These are phyloP conservation scores for Marmota flaviventris DNA, from an alignment of 2,113 vertebrate genomes.

Conservation along the genomic window DNA sequence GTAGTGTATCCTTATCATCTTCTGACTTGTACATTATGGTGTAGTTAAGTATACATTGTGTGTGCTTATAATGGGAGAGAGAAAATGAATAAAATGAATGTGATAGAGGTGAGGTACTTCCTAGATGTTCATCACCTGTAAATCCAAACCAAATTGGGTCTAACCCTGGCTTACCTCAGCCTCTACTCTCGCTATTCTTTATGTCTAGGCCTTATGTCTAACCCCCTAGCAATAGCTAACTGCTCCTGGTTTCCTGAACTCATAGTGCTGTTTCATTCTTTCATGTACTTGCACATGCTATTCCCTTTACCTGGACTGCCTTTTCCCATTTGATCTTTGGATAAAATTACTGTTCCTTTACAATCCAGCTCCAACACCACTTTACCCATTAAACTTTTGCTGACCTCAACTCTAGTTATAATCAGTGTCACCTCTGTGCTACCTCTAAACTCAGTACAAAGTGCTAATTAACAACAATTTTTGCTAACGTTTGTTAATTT, in stretches of 20 bases:
- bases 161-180: not conserved
- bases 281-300: not conserved
- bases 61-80: not conserved
- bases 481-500: not conserved
- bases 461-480: not conserved
- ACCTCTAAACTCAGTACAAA: not conserved
- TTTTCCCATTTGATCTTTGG: not conserved
- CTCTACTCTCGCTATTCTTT: not conserved
- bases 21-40: not conserved
- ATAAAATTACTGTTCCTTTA: slow-evolving; percentile 40
- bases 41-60: not conserved
- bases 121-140: not conserved
- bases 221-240: not conserved
- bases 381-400: not conserved
- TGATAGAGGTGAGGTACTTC: not conserved
- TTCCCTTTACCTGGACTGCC: not conserved
- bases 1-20: not conserved
- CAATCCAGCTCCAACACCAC: not conserved
- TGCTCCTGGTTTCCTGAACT: not conserved
- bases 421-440: not conserved
- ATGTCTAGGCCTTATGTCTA: not conserved
- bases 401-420: not conserved
- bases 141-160: not conserved
- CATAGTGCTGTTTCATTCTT: not conserved
- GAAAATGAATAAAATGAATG: not conserved